Evolutionary conservation across 1,140 invertebrate species (phyloP).

Genomic region (Lamellibrachia luymesi): DNA sequence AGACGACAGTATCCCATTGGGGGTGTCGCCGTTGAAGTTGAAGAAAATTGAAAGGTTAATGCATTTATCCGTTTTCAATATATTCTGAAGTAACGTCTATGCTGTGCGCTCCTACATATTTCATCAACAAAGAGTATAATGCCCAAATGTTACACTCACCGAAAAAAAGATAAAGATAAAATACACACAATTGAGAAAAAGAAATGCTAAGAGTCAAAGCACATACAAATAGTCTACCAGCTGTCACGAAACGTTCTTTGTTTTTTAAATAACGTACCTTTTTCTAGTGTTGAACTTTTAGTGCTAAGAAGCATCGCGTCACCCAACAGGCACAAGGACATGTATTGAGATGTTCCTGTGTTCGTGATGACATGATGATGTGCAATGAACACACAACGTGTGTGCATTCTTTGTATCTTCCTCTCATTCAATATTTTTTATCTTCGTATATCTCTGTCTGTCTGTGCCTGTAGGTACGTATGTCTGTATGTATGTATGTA

Average conservation of each 20-base stretch:
- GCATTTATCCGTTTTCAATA: neutral
- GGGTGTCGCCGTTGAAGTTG: neutral
- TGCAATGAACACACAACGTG: too few species aligned
- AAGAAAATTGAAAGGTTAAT: neutral
- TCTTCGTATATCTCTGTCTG: too few species aligned
- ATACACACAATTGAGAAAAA: neutral
- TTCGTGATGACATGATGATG: neutral
- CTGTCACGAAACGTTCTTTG: neutral
- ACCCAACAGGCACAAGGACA: neutral
- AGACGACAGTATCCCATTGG: neutral
- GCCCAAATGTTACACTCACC: too few species aligned
- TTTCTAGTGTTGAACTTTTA: neutral
- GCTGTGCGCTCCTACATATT: too few species aligned
- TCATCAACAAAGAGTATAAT: too few species aligned
- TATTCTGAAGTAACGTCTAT: neutral
- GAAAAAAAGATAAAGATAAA: neutral
- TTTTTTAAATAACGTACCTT: neutral
- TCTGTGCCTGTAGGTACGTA: too few species aligned
- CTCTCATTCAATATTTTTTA: too few species aligned
- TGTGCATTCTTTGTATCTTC: too few species aligned
- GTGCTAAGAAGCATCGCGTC: neutral
- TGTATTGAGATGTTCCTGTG: neutral
- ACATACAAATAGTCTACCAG: neutral
- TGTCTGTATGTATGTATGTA: too few species aligned
- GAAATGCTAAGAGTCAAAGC: neutral